Evolutionary conservation across 1,140 invertebrate species (phyloP), one percentile per base, ranked within the genome.

Genomic region (Euwallacea similis): DNA sequence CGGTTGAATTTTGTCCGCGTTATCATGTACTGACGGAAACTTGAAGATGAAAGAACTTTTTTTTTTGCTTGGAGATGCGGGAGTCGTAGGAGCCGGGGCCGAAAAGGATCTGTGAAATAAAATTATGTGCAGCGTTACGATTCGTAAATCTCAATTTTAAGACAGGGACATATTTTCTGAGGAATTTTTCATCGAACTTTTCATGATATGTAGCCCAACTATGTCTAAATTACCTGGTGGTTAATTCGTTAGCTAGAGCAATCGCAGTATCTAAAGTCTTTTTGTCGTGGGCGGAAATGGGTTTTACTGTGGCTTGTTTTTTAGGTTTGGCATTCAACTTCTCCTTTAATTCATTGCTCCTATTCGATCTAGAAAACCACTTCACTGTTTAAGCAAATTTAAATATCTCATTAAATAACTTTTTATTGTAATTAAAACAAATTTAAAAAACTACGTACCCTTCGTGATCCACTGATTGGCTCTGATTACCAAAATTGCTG

Each of bases 191-290:
- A n/a, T 58, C 7, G n/a, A 6, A 11, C 9, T 6, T 50, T 50
- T 13, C 13, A 50, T 50, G 9, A 2, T 11, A 50, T 50, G 46
- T 11, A 50, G 6, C 46, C 46, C 2, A 50, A 11, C 13, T 11
- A 10, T 50, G 46, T 50, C 13, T 50, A 13, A 50, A 50, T 6
- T 69, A 75, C 72, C 89, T 90, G 59, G 88, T 89, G 42, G 93
- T 95, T 66, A 98, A 86, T 82, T 98, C 95, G 84, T 96, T 96
- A 21, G 95, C 95, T 83, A 97, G 87, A 42, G 93, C 94, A 72
- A 98, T 97, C 6, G 96, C 96, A 54, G 92, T 92, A 75, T 98
- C 95, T 42, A 98, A 85, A n/a, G 93, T 95, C 80, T 91, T 93
- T 79, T 96, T 88, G 81, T 98, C 96, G 69, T 95, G 91, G 0